Percentiles rank a stretch among this genome's conserved stretches.
These are phyloP conservation scores for Corythornis madagascariensis DNA, from an alignment of 2,113 vertebrate genomes.

Conservation along the genomic window DNA sequence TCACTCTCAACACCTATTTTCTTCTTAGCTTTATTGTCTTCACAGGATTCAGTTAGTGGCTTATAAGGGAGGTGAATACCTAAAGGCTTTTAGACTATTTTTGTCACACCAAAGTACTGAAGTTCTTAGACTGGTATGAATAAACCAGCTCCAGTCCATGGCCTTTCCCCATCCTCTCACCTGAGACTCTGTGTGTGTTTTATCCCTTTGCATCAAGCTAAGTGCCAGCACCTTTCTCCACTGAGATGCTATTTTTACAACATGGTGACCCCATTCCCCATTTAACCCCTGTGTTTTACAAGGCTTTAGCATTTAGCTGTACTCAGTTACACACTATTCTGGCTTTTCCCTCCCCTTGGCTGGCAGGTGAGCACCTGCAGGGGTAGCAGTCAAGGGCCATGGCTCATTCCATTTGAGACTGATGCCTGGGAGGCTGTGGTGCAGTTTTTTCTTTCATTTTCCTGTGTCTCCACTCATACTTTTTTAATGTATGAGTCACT, in stretches of 20 bases:
- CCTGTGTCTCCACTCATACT: not conserved
- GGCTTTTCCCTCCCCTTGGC: not conserved
- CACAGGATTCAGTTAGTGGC: not conserved
- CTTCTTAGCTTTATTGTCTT: not conserved
- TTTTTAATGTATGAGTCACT: not conserved
- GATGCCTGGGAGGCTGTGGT: not conserved
- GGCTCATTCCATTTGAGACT: not conserved
- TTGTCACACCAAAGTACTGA: not conserved
- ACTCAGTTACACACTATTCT: not conserved
- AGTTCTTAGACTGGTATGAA: not conserved
- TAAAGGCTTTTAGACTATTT: not conserved
- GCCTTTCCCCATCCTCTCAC: not conserved
- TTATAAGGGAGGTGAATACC: not conserved
- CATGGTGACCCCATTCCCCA: conserved; percentile 6
- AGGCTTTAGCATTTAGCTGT: not conserved
- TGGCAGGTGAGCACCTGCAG: not conserved
- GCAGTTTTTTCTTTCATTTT: not conserved
- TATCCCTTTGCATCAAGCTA: not conserved
- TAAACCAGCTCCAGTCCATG: not conserved
- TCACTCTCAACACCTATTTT: not conserved
- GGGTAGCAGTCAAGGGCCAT: not conserved
- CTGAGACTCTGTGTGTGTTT: not conserved
- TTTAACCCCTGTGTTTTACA: not conserved
- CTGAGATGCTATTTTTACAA: conserved; percentile 18
- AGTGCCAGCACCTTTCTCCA: not conserved